Base-by-base conservation (phyloP, 2,888 invertebrate genomes). In the Omphaloscelis lunosa region DNA sequence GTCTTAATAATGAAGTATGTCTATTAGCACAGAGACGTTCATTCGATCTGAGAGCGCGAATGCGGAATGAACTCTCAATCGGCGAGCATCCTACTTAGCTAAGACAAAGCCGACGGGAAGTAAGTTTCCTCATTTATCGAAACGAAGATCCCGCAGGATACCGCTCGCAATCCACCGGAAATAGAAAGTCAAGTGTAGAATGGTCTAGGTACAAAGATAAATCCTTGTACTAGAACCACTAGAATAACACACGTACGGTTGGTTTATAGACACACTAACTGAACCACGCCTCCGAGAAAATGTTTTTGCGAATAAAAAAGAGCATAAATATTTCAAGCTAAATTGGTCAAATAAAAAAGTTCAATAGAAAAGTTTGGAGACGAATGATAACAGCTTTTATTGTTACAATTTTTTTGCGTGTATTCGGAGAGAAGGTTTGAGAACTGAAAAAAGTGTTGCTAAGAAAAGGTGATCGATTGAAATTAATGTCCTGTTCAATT, bases 171-270 rank as follows among this genome's bases (percentile, higher is more conserved):
- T 93, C 91, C 90, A 90, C 89, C 90, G 95, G 94, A 95, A 95
- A 95, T 95, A 94, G 94, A 95, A 95, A 95, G 95, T 94, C 94
- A 94, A 95, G 93, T 92, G 92, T 90, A 89, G 91, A 93, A 93
- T 92, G 90, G 90, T 92, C 91, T 92, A 92, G 91, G 90, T 91
- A 85, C 84, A 83, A 88, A 89, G 88, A 94, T 93, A 94, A 94
- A 93, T 93, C 91, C 88, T 86, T 79, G 85, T 84, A 84, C 80
- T 80, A 86, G 63, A 81, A 23, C 65, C 84, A 85, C 80, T 76
- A 86, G 84, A 87, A 87, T 84, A 90, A 89, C 85, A 86, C 89
- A 88, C 87, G 87, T 81, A 82, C 80, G 53, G 75, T 75, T 80
- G 70, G 65, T 85, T 82, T 73, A 83, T 45, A 78, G 77, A 79